Base-by-base conservation (phyloP, 2,888 invertebrate species). In the Linnaemya vulpina region DNA sequence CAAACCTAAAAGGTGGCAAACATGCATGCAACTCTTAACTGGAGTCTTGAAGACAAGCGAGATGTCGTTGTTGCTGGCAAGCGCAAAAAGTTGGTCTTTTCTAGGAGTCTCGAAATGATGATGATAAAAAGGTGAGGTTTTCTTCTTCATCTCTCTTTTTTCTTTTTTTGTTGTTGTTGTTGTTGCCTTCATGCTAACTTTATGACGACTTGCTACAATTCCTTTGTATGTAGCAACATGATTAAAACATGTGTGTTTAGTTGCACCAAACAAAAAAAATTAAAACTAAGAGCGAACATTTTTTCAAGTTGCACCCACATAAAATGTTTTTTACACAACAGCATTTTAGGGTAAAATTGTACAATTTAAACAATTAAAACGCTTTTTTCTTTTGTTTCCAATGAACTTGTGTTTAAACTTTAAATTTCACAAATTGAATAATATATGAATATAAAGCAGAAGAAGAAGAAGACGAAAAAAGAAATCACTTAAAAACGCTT, bases 201-300 rank as follows among this genome's bases (percentile, higher is more conserved):
- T 67, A 25, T 76, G 43, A 74, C 49, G 73, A 74, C 43, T 78
- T 70, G 58, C 17, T 60, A 38, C 40, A 43, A 73, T 30, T 58
- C 38, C 25, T 67, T 58, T 51, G 70, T 49, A 60, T 49, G 77
- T 70, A 20, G 51, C 60, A 84, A 84, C 84, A 84, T 73, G 75
- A 79, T 73, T 76, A 53, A 80, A 84, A 80, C 74, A 78, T 74
- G 63, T 74, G 65, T 76, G 78, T 75, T 73, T 65, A 10, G 43
- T 17, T 58, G 13, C n/a, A n/a, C n/a, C n/a, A n/a, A 38, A 58
- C 10, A 43, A 55, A 3, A 51, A 15, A 74, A 13, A 35, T 30
- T 8, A 22, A 49, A 71, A 63, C 30, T 58, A 40, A 53, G 40
- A 38, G 22, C 7, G n/a, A 17, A 25, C 22, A 3, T 30, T 3